Percentiles rank a stretch among this genome's conserved stretches.
Conservation (phyloP, 1,140 invertebrate genomes). For the Heliconius congener region DNA sequence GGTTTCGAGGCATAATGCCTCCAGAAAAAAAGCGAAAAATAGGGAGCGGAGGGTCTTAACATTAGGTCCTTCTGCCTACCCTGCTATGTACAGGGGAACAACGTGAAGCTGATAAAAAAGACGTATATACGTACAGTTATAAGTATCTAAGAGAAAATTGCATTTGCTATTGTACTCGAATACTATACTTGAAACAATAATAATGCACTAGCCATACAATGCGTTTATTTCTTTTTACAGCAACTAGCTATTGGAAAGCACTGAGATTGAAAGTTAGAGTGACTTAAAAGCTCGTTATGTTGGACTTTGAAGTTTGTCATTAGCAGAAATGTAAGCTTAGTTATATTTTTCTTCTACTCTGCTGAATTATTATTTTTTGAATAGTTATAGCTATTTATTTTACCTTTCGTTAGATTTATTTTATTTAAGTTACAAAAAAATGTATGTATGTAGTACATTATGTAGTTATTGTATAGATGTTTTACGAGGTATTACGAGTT, state of each 20-base stretch:
- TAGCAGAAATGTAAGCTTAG: background rate
- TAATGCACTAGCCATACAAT: background rate
- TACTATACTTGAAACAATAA: background rate
- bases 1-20: too few relatives aligned
- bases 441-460: too few relatives aligned
- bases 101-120: too few relatives aligned
- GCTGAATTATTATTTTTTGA: background rate
- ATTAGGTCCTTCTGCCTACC: too few relatives aligned
- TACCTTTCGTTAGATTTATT: background rate
- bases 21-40: too few relatives aligned
- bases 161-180: background rate
- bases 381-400: background rate
- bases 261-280: constrained; percentile 3
- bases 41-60: too few relatives aligned
- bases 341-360: background rate
- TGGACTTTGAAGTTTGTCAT: constrained; percentile 4
- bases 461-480: too few relatives aligned
- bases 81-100: too few relatives aligned
- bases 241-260: background rate
- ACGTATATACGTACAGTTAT: too few relatives aligned
- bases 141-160: background rate
- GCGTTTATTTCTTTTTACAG: background rate
- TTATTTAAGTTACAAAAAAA: background rate
- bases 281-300: constrained; percentile 8
- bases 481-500: too few relatives aligned